Base-by-base conservation (phyloP, 2,797 vertebrate genomes). In the Clarias pachynema region DNA sequence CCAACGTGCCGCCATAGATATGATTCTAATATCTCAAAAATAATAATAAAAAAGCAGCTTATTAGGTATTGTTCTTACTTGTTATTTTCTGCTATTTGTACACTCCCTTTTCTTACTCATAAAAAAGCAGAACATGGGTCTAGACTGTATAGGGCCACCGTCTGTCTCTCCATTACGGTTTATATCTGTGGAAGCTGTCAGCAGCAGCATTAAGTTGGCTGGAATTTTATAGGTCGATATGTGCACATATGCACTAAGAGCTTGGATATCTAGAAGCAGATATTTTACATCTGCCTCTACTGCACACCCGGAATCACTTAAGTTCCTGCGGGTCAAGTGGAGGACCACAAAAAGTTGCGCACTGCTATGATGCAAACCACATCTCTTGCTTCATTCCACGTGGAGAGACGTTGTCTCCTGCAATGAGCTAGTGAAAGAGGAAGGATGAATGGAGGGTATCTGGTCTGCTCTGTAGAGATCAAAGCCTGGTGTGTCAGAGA, bases 231-330 rank as follows among this genome's bases (percentile, higher is more conserved):
- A 88, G 87, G 70, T 81, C 34, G 78, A 82, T 88, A 40, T 84
- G 14, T 86, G 82, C 62, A 24, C 56, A 70, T 82, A 88, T 78
- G 68, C 89, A 86, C 80, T 81, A 87, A 87, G 84, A 87, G 87
- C 86, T 84, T 85, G 82, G 49, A 83, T 88, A 84, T 87, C 85
- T 81, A 60, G 86, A 86, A 80, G 63, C 74, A 73, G 87, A 86
- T 82, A 60, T 85, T 81, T 82, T 83, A 86, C 85, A 83, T 83
- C 81, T 79, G 85, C 75, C 83, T 75, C 78, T 83, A 70, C 81
- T 86, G 66, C 85, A 82, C 86, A 87, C 84, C 84, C 85, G 85
- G 86, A 86, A 85, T 87, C 87, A 86, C 86, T 90, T 85, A 84
- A 83, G 85, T 69, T 85, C 65, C 49, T 68, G 22, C 49, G 57